A percentile compares a stretch with the other conserved stretches of the same genome.
phyloP scores from a whole-genome alignment of 2,888 invertebrate species.

The Drosophila histrio region DNA sequence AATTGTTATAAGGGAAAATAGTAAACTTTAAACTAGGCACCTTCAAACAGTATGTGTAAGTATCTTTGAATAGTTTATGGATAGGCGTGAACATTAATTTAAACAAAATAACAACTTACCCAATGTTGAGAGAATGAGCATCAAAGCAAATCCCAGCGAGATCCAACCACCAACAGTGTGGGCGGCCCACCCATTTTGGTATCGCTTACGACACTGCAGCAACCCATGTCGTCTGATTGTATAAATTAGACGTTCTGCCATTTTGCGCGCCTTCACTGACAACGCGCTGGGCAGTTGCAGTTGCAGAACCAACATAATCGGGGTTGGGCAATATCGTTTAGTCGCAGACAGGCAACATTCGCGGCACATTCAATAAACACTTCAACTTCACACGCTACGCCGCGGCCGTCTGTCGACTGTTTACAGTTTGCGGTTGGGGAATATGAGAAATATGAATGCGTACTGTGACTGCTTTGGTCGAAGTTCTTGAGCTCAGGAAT shows the following conservation, averaged over 20 bases:
- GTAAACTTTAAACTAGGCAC: too few relatives aligned
- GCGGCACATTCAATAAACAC: slow-evolving; percentile 73
- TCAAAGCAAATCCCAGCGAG: slow-evolving; percentile 21
- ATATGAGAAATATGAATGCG: neutral
- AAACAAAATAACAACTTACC: slow-evolving; percentile 48
- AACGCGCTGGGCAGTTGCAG: slow-evolving; percentile 50
- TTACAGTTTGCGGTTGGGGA: slow-evolving; percentile 34
- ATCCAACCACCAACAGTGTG: slow-evolving; percentile 18
- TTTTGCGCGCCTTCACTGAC: slow-evolving; percentile 45
- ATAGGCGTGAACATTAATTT: neutral
- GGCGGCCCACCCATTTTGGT: slow-evolving; percentile 22
- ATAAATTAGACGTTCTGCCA: slow-evolving; percentile 39
- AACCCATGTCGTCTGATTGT: slow-evolving; percentile 9
- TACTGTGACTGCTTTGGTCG: neutral
- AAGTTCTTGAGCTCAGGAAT: neutral
- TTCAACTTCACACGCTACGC: slow-evolving; percentile 61
- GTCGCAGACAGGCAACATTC: slow-evolving; percentile 53
- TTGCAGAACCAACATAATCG: slow-evolving; percentile 37
- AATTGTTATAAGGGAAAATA: too few relatives aligned
- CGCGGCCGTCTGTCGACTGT: slow-evolving; percentile 12
- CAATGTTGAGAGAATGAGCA: slow-evolving; percentile 43
- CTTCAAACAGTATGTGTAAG: too few relatives aligned
- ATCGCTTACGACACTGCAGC: slow-evolving; percentile 21
- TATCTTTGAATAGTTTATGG: neutral
- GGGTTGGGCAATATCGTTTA: slow-evolving; percentile 40